Evolutionary conservation across 2,888 invertebrate genomes (phyloP).

Genomic region (Germaria angustata): DNA sequence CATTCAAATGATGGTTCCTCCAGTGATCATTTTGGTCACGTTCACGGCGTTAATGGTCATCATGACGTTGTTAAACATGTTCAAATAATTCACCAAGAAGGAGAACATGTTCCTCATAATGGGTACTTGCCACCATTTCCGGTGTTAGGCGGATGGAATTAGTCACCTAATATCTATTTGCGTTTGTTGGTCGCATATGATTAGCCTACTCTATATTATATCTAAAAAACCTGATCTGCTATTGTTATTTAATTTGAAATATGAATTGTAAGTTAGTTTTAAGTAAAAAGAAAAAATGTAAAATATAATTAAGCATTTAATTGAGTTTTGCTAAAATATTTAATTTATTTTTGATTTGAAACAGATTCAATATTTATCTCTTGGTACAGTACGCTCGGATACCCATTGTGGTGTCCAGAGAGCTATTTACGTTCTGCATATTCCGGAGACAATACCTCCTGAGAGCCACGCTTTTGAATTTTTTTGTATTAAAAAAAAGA

Average conservation of each 20-base stretch:
- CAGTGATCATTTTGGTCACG: not conserved
- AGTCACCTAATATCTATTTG: slow-evolving; percentile 33
- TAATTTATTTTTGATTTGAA: not conserved
- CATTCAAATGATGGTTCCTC: slow-evolving; percentile 30
- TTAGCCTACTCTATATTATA: slow-evolving; percentile 67
- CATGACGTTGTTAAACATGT: slow-evolving; percentile 46
- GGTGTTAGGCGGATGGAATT: slow-evolving; percentile 70
- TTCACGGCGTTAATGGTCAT: not conserved
- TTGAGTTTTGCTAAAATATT: not conserved
- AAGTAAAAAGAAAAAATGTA: slow-evolving; percentile 29
- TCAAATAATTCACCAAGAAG: slow-evolving; percentile 46
- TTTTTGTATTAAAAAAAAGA: too few species aligned
- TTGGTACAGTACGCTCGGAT: too few species aligned
- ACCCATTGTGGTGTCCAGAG: too few species aligned
- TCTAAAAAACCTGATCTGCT: slow-evolving; percentile 68
- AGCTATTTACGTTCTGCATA: too few species aligned
- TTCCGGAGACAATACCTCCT: too few species aligned
- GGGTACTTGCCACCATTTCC: slow-evolving; percentile 71
- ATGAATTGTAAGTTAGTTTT: slow-evolving; percentile 56
- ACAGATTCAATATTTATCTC: too few species aligned
- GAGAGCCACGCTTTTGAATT: too few species aligned
- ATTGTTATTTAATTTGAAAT: slow-evolving; percentile 73
- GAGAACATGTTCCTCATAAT: slow-evolving; percentile 35
- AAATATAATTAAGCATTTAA: slow-evolving; percentile 19
- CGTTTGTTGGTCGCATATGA: slow-evolving; percentile 66